Evolutionary conservation across 2,113 vertebrate genomes (phyloP).

Genomic region (Arenaria interpres): DNA sequence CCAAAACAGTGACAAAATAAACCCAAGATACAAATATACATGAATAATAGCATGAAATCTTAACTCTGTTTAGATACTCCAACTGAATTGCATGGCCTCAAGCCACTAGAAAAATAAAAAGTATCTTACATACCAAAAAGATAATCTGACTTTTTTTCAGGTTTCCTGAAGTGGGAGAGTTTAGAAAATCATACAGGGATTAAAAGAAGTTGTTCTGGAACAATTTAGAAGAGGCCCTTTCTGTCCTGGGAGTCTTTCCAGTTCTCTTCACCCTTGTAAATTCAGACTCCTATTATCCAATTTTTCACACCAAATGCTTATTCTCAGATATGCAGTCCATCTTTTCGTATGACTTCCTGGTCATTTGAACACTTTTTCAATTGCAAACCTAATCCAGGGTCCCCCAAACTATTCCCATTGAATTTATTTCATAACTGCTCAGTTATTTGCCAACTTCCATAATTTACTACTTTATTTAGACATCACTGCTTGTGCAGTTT

Average conservation of each 20-base stretch:
- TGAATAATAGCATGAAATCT: background rate
- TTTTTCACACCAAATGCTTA: conserved; percentile 2
- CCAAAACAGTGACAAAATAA: background rate
- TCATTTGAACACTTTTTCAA: background rate
- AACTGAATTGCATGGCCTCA: background rate
- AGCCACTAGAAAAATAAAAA: background rate
- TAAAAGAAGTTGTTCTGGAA: background rate
- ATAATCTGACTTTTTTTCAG: background rate
- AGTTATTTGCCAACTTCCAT: background rate
- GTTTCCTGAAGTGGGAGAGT: background rate
- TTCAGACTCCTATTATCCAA: background rate
- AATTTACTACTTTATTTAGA: background rate
- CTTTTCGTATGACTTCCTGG: background rate
- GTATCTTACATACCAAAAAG: background rate
- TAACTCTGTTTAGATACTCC: background rate
- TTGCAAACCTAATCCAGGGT: background rate
- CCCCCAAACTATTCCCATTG: background rate
- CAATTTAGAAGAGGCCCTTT: background rate
- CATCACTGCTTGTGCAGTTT: background rate
- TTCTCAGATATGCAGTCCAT: background rate
- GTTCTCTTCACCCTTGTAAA: background rate
- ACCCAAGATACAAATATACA: background rate
- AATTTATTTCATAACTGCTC: background rate
- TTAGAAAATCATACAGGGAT: background rate
- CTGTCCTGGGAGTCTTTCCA: background rate